Percentiles rank a stretch among this genome's conserved stretches.
Evolutionary conservation across 2,888 invertebrate genomes (phyloP).

Genomic region (Amitus sp.): DNA sequence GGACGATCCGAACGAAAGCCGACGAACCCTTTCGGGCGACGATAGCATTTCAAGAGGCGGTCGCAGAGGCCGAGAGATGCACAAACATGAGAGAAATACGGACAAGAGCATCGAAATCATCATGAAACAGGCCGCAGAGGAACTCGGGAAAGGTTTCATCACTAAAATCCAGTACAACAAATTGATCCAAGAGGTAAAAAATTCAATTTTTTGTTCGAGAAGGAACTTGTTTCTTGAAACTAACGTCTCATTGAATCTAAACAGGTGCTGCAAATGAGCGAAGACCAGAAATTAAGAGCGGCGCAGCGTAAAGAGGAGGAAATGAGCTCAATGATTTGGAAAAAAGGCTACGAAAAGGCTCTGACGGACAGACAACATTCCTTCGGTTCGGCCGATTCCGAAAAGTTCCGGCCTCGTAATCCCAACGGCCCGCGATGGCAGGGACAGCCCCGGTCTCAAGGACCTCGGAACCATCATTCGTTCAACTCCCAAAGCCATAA

Average conservation of each 20-base stretch:
- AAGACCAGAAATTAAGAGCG: slow-evolving; percentile 79
- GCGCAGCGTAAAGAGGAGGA: slow-evolving; percentile 79
- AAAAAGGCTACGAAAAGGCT: slow-evolving; percentile 49
- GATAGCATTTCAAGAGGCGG: slow-evolving; percentile 52
- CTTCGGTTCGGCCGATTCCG: slow-evolving; percentile 28
- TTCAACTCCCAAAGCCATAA: slow-evolving; percentile 5
- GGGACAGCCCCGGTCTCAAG: slow-evolving; percentile 56
- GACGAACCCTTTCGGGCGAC: slow-evolving; percentile 66
- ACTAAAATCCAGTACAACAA: slow-evolving; percentile 80
- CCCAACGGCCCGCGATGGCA: slow-evolving; percentile 56
- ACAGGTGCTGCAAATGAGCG: slow-evolving; percentile 77
- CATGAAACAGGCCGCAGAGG: slow-evolving; percentile 83
- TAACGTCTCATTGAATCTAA: neutral
- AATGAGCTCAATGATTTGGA: slow-evolving; percentile 64
- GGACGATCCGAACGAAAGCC: slow-evolving; percentile 65
- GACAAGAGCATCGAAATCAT: slow-evolving; percentile 80
- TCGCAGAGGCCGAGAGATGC: slow-evolving; percentile 66
- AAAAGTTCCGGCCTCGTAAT: slow-evolving; percentile 43
- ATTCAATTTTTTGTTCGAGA: too few relatives aligned
- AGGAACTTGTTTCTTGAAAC: too few relatives aligned
- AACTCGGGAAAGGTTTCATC: slow-evolving; percentile 78
- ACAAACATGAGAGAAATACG: slow-evolving; percentile 67
- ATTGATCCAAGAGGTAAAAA: slow-evolving; percentile 73
- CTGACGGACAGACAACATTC: slow-evolving; percentile 44
- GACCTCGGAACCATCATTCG: slow-evolving; percentile 54